Evolutionary conservation across 1,140 invertebrate genomes (phyloP).

Genomic region (Eumaeus atala): DNA sequence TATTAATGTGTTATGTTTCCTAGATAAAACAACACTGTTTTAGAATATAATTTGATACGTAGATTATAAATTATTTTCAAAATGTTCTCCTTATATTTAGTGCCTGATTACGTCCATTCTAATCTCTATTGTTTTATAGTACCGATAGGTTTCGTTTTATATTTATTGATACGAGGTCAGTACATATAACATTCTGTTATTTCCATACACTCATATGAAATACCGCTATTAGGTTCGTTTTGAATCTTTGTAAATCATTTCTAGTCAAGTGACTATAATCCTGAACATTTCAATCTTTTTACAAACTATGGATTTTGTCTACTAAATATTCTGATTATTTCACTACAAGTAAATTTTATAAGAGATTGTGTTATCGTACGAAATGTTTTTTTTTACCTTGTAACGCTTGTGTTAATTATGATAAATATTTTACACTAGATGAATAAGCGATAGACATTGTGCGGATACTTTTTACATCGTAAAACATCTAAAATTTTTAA

Average conservation of each 20-base stretch:
- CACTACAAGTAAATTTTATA: too few species aligned
- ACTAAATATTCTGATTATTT: too few species aligned
- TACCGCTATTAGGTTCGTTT: not conserved
- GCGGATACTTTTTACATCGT: conserved; percentile 6
- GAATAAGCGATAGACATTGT: conserved; percentile 1
- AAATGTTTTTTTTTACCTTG: too few species aligned
- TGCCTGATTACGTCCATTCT: conserved; percentile 65
- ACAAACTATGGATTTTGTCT: too few species aligned
- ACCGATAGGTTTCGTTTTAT: conserved; percentile 57
- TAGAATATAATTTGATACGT: conserved; percentile 62
- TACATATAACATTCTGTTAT: conserved; percentile 27
- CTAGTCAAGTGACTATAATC: conserved; percentile 66
- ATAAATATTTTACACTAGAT: too few species aligned
- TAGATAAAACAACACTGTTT: conserved; percentile 54
- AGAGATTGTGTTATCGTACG: too few species aligned
- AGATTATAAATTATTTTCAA: conserved; percentile 64
- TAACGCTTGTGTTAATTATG: too few species aligned
- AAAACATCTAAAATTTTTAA: not conserved
- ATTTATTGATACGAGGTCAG: conserved; percentile 71
- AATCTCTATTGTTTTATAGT: conserved; percentile 59
- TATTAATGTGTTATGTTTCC: conserved; percentile 69
- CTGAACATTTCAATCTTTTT: not conserved
- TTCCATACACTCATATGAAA: conserved; percentile 1
- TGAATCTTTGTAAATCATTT: conserved; percentile 40
- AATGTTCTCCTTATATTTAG: conserved; percentile 60